These are phyloP conservation scores for Ophthalmolycus amberensis DNA, from an alignment of 2,113 vertebrate species.

Conservation along the genomic window DNA sequence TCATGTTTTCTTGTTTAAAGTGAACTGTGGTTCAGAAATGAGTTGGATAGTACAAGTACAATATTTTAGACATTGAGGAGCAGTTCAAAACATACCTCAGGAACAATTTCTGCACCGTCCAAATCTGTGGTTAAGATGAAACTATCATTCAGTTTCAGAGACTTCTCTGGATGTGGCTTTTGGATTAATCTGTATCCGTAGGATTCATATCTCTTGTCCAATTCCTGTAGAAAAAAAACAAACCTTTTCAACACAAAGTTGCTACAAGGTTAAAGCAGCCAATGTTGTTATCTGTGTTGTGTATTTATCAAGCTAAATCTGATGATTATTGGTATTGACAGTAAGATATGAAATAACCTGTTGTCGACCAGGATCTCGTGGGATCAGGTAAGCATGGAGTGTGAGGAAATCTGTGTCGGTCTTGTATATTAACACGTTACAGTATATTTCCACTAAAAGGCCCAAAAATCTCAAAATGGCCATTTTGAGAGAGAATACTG, in stretches of 20 bases:
- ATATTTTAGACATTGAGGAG: not conserved
- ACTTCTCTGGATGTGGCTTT: not conserved
- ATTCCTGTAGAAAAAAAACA: not conserved
- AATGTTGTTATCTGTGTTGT: not conserved
- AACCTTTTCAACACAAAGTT: not conserved
- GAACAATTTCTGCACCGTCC: not conserved
- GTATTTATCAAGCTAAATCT: not conserved
- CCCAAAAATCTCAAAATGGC: not conserved
- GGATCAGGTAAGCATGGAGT: slow-evolving; percentile 50
- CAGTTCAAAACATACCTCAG: slow-evolving; percentile 5
- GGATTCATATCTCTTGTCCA: not conserved
- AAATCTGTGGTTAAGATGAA: slow-evolving; percentile 10
- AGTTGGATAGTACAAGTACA: no score
- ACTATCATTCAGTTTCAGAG: not conserved
- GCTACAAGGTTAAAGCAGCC: not conserved
- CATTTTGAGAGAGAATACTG: no score
- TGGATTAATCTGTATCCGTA: not conserved
- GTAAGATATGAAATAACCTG: slow-evolving; percentile 28
- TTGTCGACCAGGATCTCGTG: slow-evolving; percentile 21
- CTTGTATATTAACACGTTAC: slow-evolving; percentile 23
- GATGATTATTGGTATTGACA: not conserved
- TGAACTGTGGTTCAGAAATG: no score
- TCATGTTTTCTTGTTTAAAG: not conserved
- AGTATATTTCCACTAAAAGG: slow-evolving; percentile 1
- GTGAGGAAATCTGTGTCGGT: slow-evolving; percentile 3